These are phyloP conservation scores for Columba livia DNA, from an alignment of 2,113 vertebrate genomes.

Conservation along the genomic window DNA sequence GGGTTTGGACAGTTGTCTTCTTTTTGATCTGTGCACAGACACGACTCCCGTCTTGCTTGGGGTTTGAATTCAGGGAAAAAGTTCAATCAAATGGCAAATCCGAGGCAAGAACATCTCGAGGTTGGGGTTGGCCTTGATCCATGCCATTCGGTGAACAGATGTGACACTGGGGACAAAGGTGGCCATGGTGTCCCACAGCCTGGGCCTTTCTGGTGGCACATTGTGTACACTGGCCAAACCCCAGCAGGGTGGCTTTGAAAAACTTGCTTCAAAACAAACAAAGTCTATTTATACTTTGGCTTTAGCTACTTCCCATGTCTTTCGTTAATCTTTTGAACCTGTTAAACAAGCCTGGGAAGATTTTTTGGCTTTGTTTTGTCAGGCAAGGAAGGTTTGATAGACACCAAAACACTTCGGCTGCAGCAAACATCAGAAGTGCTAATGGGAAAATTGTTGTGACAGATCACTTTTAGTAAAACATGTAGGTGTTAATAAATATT, in stretches of 20 bases:
- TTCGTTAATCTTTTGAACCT: accelerated
- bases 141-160: accelerated
- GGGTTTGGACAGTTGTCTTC: accelerated
- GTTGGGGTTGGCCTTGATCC: background rate
- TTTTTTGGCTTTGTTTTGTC: background rate
- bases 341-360: background rate
- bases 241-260: background rate
- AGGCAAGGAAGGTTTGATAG: background rate
- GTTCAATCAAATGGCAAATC: accelerated
- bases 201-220: background rate
- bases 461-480: background rate
- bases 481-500: background rate
- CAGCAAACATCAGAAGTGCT: background rate
- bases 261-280: accelerated
- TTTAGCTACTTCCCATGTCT: background rate
- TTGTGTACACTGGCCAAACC: accelerated
- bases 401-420: background rate
- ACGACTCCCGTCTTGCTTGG: background rate
- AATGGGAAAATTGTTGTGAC: background rate
- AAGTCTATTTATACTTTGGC: background rate
- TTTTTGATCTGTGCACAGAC: background rate
- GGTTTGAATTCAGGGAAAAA: background rate
- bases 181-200: background rate
- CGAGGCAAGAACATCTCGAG: accelerated
- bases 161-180: background rate